phyloP scores from a whole-genome alignment of 2,797 vertebrate species.

The Hirundo rustica region DNA sequence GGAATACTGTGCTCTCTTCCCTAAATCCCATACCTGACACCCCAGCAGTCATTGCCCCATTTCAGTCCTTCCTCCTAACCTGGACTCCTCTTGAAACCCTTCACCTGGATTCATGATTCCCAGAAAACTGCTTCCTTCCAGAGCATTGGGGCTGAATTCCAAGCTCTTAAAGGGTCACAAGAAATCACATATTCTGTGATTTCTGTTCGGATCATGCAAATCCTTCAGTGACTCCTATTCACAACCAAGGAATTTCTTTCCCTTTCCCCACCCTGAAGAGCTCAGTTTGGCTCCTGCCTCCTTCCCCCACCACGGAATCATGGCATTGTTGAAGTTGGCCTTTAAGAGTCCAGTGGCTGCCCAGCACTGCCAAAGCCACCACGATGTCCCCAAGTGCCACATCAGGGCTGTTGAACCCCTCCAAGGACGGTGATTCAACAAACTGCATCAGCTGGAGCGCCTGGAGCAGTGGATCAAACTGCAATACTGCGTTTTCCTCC shows the following conservation, averaged over 20 bases:
- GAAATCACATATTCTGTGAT: not conserved
- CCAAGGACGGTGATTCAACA: not conserved
- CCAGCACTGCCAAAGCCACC: not conserved
- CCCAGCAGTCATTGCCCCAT: not conserved
- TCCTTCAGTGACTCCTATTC: not conserved
- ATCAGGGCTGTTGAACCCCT: not conserved
- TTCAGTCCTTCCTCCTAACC: not conserved
- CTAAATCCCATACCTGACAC: not conserved
- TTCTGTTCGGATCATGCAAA: not conserved
- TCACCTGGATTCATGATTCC: not conserved
- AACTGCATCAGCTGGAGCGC: not conserved
- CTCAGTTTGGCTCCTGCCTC: not conserved
- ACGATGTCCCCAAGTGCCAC: not conserved
- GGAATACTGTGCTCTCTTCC: not conserved
- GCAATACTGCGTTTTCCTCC: not conserved
- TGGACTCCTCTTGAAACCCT: not conserved
- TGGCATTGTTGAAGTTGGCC: not conserved
- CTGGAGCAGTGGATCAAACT: not conserved
- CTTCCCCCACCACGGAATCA: not conserved
- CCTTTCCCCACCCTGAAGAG: not conserved
- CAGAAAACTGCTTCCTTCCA: not conserved
- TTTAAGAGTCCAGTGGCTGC: not conserved
- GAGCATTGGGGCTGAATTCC: not conserved
- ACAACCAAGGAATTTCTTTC: not conserved
- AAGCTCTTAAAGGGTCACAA: not conserved